These are phyloP conservation scores for Ceratoteleas bidentatus DNA, from an alignment of 1,140 invertebrate genomes.

Conservation along the genomic window DNA sequence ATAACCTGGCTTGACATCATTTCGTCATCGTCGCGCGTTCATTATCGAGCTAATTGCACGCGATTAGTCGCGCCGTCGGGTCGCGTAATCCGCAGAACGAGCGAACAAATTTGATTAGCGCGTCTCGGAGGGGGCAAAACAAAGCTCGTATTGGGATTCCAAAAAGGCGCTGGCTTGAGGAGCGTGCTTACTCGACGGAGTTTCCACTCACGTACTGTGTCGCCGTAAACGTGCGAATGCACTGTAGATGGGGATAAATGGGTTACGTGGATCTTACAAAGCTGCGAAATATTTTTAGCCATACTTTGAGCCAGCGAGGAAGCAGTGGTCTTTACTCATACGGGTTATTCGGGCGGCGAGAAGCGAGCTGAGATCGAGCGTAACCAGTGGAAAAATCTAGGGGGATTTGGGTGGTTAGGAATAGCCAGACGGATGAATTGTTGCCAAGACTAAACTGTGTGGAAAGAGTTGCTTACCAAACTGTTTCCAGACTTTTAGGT, in stretches of 20 bases:
- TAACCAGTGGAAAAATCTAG: no score
- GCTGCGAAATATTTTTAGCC: slow-evolving; percentile 39
- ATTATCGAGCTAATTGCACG: no score
- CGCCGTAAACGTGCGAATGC: slow-evolving; percentile 44
- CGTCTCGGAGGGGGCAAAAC: slow-evolving; percentile 32
- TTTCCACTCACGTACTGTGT: slow-evolving; percentile 51
- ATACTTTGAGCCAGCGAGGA: slow-evolving; percentile 9
- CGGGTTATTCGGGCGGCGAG: background rate
- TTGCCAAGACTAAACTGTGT: no score
- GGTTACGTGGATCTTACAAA: slow-evolving; percentile 47
- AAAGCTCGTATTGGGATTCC: slow-evolving; percentile 41
- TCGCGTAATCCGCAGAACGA: no score
- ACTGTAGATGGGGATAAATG: slow-evolving; percentile 47
- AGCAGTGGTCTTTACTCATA: slow-evolving; percentile 11
- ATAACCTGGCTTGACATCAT: no score
- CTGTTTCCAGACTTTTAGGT: no score
- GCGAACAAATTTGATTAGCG: no score
- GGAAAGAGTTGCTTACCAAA: no score
- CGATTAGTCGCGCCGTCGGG: no score
- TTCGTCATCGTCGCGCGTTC: no score
- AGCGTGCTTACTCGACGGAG: slow-evolving; percentile 34
- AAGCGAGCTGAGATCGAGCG: background rate
- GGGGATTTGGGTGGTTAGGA: no score
- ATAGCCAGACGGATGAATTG: no score
- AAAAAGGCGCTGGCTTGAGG: slow-evolving; percentile 34